Evolutionary conservation across 2,888 invertebrate genomes (phyloP), one percentile per base, ranked within the genome.

Genomic region (Melanchra persicariae): DNA sequence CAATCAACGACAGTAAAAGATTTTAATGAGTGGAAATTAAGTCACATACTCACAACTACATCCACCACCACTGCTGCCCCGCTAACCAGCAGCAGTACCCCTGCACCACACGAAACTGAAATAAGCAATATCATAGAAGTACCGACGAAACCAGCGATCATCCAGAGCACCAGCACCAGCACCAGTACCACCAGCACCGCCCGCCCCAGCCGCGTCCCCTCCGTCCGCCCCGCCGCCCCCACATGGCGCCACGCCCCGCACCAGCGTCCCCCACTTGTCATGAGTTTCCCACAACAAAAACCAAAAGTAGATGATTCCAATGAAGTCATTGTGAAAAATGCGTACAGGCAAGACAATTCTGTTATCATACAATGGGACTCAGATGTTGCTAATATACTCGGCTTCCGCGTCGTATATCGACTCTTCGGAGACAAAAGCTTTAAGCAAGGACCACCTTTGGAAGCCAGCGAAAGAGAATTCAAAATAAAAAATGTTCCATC

Each of bases 361-460:
- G 98, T 99, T 26, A 97, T 98, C 85, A 98, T 99, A 82, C 98
- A 98, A 89, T 99, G 99, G 99, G 98, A 98, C 88, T 98, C 98
- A 1, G 98, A 98, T 87, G 98, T 98, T 17, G 97, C 98, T 0
- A 98, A 98, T 89, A 98, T 98, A 87, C 96, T 98, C n/a, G 98
- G 98, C 63, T 99, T 98, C 91, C 96, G 98, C 74, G 98, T 99
- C 17, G 98, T 98, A 30, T 99, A 99, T 91, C 96, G 99, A 68
- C 95, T 99, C 54, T 99, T 99, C 88, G 99, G 99, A 7, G 98
- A 98, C 87, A 98, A 98, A 89, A 98, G 97, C 84, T 99, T 99
- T 93, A 98, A 98, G 87, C 98, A 98, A 91, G 98, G 98, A 8
- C 98, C 98, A 22, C 98, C 98, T 1, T 93, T 99, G 71, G 98